Percentiles rank a stretch among this genome's conserved stretches.
phyloP scores from a whole-genome alignment of 1,140 invertebrate genomes.

The Sarcophaga bullata region DNA sequence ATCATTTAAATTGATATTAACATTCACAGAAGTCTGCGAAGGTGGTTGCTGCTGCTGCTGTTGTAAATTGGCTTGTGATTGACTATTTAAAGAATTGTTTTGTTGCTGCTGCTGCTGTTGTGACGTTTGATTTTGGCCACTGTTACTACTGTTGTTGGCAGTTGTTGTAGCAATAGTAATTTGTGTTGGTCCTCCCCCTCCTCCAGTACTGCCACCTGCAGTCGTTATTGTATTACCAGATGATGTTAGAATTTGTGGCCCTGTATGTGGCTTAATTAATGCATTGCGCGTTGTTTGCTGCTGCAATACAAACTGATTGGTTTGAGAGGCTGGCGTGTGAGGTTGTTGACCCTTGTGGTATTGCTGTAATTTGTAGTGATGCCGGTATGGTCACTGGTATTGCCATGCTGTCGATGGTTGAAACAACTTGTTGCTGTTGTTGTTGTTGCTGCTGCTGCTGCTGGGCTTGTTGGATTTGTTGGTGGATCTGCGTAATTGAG shows the following conservation, averaged over 20 bases:
- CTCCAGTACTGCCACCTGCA: conserved; percentile 42
- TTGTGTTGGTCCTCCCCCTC: conserved; percentile 37
- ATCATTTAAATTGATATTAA: conserved; percentile 58
- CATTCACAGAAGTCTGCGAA: conserved; percentile 55
- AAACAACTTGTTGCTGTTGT: conserved; percentile 40
- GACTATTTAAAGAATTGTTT: conserved; percentile 11
- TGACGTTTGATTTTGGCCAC: conserved; percentile 42
- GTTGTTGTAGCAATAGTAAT: conserved; percentile 47
- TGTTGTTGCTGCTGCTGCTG: conserved; percentile 50
- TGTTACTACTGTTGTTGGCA: conserved; percentile 43
- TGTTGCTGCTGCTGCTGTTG: conserved; percentile 49
- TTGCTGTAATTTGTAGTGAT: conserved; percentile 60
- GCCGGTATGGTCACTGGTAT: conserved; percentile 59
- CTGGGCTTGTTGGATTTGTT: conserved; percentile 56
- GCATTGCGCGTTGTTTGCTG: conserved; percentile 21
- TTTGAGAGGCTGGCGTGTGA: background rate
- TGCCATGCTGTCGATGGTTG: conserved; percentile 46
- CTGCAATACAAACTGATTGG: conserved; percentile 31
- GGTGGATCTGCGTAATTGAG: conserved; percentile 50
- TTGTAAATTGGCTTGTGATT: background rate
- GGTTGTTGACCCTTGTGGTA: conserved; percentile 53
- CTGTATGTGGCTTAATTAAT: conserved; percentile 53
- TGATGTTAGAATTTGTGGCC: conserved; percentile 45
- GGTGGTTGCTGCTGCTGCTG: background rate
- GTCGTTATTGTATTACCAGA: conserved; percentile 43